Conservation (phyloP, 2,888 invertebrate genomes). For the Papilio elwesi region DNA sequence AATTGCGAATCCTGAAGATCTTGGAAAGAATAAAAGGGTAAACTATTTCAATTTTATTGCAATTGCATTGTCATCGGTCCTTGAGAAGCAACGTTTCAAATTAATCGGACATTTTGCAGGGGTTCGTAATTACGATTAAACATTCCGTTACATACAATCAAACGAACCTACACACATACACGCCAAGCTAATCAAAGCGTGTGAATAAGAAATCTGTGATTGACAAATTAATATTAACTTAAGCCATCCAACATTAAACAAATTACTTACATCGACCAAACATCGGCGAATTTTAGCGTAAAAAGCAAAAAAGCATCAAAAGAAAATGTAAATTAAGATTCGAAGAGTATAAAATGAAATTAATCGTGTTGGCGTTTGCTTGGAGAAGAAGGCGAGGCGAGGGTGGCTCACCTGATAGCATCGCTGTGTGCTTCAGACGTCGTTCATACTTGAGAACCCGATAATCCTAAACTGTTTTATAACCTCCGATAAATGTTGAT, state of each 20-base stretch:
- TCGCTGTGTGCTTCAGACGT: constrained; percentile 59
- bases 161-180: too few species aligned
- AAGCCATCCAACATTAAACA: constrained; percentile 17
- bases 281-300: constrained; percentile 15
- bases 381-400: constrained; percentile 13
- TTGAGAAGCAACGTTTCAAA: too few species aligned
- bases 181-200: too few species aligned
- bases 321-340: constrained; percentile 31
- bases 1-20: too few species aligned
- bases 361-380: constrained; percentile 27
- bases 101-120: too few species aligned
- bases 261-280: constrained; percentile 30
- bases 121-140: too few species aligned
- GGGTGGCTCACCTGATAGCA: constrained; percentile 49
- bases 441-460: constrained; percentile 53
- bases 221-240: constrained; percentile 3
- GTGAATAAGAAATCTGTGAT: neutral
- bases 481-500: neutral
- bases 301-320: constrained; percentile 27
- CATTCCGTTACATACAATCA: too few species aligned
- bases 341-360: constrained; percentile 32
- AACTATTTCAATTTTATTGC: too few species aligned
- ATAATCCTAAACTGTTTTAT: constrained; percentile 54
- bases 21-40: too few species aligned
- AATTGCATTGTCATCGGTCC: too few species aligned